These are phyloP conservation scores for Pseudomyrmex cubaensis DNA, from an alignment of 1,140 invertebrate genomes.

Conservation along the genomic window DNA sequence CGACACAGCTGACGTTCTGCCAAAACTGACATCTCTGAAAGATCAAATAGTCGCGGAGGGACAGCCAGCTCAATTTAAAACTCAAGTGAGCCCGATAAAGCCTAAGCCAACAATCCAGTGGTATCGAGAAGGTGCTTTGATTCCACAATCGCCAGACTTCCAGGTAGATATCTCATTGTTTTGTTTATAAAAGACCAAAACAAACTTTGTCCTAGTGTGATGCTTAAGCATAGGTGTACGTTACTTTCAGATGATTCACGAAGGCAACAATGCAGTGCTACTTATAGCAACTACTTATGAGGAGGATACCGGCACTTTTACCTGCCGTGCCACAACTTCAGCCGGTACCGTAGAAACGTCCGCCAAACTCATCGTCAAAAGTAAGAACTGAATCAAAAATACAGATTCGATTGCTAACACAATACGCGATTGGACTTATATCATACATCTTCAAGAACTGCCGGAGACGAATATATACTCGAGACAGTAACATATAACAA, in stretches of 20 bases:
- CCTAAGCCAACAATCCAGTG: constrained; percentile 94
- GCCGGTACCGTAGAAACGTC: constrained; percentile 96
- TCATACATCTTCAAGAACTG: constrained; percentile 58
- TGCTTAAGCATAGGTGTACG: not conserved
- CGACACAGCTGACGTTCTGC: constrained; percentile 91
- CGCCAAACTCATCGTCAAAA: constrained; percentile 97
- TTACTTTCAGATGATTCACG: constrained; percentile 94
- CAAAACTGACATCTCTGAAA: constrained; percentile 91
- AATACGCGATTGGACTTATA: constrained; percentile 69
- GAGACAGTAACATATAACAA: constrained; percentile 44
- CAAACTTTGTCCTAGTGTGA: not conserved
- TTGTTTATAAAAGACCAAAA: not conserved
- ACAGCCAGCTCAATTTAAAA: constrained; percentile 94
- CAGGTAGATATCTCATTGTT: constrained; percentile 88
- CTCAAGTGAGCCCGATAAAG: constrained; percentile 91
- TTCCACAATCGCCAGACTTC: constrained; percentile 96
- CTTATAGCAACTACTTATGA: constrained; percentile 96
- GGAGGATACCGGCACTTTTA: constrained; percentile 97
- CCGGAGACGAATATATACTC: constrained; percentile 47
- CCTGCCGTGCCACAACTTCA: constrained; percentile 95
- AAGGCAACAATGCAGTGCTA: constrained; percentile 95
- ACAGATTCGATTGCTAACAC: constrained; percentile 77
- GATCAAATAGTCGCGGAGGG: constrained; percentile 94
- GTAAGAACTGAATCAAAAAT: constrained; percentile 93
- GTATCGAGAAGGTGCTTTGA: constrained; percentile 95